A percentile compares a stretch with the other conserved stretches of the same genome.
Conservation (phyloP, 2,888 invertebrate species). For the Drosophila hamatofila region DNA sequence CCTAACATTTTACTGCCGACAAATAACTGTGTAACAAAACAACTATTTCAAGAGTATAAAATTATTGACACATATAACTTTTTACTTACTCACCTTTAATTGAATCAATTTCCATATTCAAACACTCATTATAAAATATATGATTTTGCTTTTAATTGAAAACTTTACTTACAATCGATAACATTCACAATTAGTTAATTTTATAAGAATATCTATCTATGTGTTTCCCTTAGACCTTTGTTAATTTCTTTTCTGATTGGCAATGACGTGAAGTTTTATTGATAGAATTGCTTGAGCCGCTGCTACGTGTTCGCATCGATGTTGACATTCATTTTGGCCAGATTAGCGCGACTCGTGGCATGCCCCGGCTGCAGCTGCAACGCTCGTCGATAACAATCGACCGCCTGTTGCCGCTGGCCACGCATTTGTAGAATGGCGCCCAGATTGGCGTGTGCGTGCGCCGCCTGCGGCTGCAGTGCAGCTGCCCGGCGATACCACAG, state of each 20-base stretch:
- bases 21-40: too few relatives aligned
- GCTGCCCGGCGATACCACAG: constrained; percentile 90
- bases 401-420: constrained; percentile 94
- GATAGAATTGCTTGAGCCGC: not conserved
- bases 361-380: constrained; percentile 94
- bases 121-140: constrained; percentile 15
- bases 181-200: constrained; percentile 14
- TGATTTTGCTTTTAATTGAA: constrained; percentile 6
- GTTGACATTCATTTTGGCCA: constrained; percentile 88
- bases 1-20: too few relatives aligned
- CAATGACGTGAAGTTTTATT: not conserved
- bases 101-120: not conserved
- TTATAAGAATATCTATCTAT: constrained; percentile 26
- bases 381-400: constrained; percentile 93
- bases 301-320: constrained; percentile 60
- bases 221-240: not conserved
- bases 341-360: constrained; percentile 93
- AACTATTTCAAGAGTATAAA: too few relatives aligned
- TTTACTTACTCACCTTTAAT: not conserved
- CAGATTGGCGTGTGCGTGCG: constrained; percentile 95
- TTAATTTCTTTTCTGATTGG: constrained; percentile 16
- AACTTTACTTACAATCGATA: constrained; percentile 4
- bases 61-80: too few relatives aligned
- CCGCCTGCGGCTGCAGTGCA: constrained; percentile 88
- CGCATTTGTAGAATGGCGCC: constrained; percentile 97